Evolutionary conservation across 2,888 invertebrate genomes (phyloP).

Genomic region (Pammene fasciana): DNA sequence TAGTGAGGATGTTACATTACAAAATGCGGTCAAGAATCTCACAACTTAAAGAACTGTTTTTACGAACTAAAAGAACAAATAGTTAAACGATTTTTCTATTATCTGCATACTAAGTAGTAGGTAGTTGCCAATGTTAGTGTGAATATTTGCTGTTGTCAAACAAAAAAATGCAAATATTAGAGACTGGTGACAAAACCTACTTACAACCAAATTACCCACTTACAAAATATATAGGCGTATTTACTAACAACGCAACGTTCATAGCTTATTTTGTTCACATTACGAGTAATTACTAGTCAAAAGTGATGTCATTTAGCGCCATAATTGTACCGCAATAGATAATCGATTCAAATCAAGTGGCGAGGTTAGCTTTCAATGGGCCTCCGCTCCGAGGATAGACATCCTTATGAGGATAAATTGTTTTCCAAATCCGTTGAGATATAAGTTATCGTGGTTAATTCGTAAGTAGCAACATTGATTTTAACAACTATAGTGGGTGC

Average conservation of each 20-base stretch:
- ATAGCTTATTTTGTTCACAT: neutral
- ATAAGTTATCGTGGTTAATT: neutral
- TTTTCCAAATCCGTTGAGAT: constrained; percentile 8
- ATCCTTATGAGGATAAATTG: constrained; percentile 27
- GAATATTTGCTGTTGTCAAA: too few relatives aligned
- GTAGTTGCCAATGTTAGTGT: neutral
- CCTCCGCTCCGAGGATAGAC: constrained; percentile 44
- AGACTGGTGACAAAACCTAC: too few relatives aligned
- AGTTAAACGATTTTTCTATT: neutral
- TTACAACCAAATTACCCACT: neutral
- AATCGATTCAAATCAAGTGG: constrained; percentile 52
- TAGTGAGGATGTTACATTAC: constrained; percentile 2
- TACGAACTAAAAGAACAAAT: neutral
- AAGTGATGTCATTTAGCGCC: constrained; percentile 61
- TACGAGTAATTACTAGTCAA: neutral
- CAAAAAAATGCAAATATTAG: too few relatives aligned
- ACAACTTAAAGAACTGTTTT: constrained; percentile 14
- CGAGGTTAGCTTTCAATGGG: constrained; percentile 54
- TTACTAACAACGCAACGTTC: neutral
- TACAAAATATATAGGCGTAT: neutral
- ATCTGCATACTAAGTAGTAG: neutral
- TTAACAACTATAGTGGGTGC: too few relatives aligned
- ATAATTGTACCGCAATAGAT: constrained; percentile 43
- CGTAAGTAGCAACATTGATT: neutral
- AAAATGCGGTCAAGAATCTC: constrained; percentile 26